Conservation (phyloP, 2,888 invertebrate species). For the Tineola bisselliella region DNA sequence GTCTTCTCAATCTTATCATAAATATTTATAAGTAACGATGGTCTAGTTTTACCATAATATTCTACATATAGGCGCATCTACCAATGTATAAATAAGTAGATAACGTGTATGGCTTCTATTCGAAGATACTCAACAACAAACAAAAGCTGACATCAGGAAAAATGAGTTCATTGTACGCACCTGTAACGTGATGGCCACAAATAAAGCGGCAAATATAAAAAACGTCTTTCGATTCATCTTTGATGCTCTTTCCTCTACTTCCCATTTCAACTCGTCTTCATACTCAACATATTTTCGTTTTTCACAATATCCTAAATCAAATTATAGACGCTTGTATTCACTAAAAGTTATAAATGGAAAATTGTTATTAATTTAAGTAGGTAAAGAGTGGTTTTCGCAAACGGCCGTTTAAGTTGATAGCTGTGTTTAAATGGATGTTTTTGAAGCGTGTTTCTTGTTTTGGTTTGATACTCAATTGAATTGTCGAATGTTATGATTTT, state of each 20-base stretch:
- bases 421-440: constrained; percentile 30
- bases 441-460: constrained; percentile 32
- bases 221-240: constrained; percentile 47
- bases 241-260: constrained; percentile 33
- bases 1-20: neutral
- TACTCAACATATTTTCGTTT: constrained; percentile 24
- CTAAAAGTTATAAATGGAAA: neutral
- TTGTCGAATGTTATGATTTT: constrained; percentile 39
- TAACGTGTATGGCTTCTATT: neutral
- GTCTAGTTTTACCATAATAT: neutral
- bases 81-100: neutral
- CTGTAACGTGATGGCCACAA: constrained; percentile 42
- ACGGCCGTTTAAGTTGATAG: neutral
- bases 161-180: constrained; percentile 26
- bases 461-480: constrained; percentile 27
- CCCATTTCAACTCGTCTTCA: constrained; percentile 34
- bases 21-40: neutral
- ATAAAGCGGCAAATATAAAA: constrained; percentile 34
- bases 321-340: neutral
- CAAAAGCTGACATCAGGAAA: constrained; percentile 10
- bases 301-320: neutral
- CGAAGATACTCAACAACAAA: neutral
- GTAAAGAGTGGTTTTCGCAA: neutral
- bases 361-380: neutral
- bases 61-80: neutral